Percentiles rank a stretch among this genome's conserved stretches.
These are phyloP conservation scores for Nerophis ophidion DNA, from an alignment of 2,113 vertebrate genomes.

Conservation along the genomic window DNA sequence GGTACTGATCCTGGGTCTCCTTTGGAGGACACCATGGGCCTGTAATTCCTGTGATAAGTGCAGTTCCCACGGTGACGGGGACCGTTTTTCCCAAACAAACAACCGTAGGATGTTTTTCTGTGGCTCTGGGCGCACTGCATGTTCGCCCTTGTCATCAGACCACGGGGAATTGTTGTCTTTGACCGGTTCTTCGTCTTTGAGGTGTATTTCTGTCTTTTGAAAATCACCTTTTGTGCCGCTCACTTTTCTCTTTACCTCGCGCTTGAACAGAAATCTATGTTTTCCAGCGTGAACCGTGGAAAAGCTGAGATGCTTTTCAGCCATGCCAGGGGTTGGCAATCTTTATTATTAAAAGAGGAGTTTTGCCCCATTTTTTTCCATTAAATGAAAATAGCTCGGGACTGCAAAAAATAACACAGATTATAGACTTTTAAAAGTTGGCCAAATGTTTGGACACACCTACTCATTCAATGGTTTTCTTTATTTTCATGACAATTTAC, in stretches of 20 bases:
- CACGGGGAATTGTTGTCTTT: slow-evolving; percentile 26
- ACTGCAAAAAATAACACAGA: too few relatives aligned
- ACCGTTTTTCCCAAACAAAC: slow-evolving; percentile 82
- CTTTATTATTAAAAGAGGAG: too few relatives aligned
- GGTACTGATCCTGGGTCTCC: slow-evolving; percentile 47
- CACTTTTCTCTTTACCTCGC: slow-evolving; percentile 10
- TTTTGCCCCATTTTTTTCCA: too few relatives aligned
- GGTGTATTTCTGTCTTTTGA: slow-evolving; percentile 17
- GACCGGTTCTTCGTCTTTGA: slow-evolving; percentile 7
- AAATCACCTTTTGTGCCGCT: slow-evolving; percentile 16
- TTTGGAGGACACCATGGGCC: slow-evolving; percentile 73
- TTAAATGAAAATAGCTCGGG: too few relatives aligned
- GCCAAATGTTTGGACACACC: too few relatives aligned
- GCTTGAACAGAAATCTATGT: slow-evolving; percentile 10
- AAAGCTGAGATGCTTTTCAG: slow-evolving; percentile 12
- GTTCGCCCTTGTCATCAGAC: slow-evolving; percentile 79
- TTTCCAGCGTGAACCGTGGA: not conserved
- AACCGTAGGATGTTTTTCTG: slow-evolving; percentile 82
- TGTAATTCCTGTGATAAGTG: slow-evolving; percentile 85
- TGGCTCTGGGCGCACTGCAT: slow-evolving; percentile 64
- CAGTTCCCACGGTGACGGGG: slow-evolving; percentile 76
- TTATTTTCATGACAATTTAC: too few relatives aligned
- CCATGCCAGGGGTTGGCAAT: too few relatives aligned
- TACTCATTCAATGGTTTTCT: too few relatives aligned
- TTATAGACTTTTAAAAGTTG: too few relatives aligned